Conservation (phyloP, 2,113 vertebrate genomes). For the Mobula birostris region DNA sequence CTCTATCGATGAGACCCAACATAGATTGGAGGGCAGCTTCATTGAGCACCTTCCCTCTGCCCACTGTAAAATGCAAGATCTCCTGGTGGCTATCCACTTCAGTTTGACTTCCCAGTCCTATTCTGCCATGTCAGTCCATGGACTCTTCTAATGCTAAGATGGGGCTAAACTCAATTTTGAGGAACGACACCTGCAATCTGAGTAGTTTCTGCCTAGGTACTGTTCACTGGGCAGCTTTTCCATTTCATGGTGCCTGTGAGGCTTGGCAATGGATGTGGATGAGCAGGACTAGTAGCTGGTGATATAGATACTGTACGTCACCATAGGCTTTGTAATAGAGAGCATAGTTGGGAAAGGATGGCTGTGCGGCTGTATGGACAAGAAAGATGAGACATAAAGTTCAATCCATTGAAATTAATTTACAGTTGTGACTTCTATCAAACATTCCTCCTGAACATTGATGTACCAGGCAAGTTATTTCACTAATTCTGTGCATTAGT, state of each 20-base stretch:
- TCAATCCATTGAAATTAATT: background rate
- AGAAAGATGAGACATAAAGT: background rate
- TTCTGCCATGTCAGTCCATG: too few species aligned
- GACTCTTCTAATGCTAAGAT: too few species aligned
- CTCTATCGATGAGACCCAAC: too few species aligned
- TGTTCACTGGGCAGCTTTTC: background rate
- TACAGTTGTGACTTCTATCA: background rate
- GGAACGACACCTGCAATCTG: too few species aligned
- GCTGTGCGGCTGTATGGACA: background rate
- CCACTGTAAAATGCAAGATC: too few species aligned
- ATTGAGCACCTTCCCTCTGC: too few species aligned
- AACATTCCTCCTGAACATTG: background rate
- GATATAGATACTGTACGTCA: too few species aligned
- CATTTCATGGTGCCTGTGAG: background rate
- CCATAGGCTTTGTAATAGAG: too few species aligned
- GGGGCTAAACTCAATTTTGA: too few species aligned
- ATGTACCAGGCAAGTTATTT: background rate
- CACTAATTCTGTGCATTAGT: background rate
- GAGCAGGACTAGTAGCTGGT: background rate
- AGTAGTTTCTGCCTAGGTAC: background rate
- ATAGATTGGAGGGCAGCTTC: too few species aligned
- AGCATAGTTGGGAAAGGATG: background rate
- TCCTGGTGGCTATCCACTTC: too few species aligned
- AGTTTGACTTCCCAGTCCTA: too few species aligned
- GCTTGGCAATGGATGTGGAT: background rate